phyloP scores from a whole-genome alignment of 2,797 vertebrate species.

The Helostoma temminkii region DNA sequence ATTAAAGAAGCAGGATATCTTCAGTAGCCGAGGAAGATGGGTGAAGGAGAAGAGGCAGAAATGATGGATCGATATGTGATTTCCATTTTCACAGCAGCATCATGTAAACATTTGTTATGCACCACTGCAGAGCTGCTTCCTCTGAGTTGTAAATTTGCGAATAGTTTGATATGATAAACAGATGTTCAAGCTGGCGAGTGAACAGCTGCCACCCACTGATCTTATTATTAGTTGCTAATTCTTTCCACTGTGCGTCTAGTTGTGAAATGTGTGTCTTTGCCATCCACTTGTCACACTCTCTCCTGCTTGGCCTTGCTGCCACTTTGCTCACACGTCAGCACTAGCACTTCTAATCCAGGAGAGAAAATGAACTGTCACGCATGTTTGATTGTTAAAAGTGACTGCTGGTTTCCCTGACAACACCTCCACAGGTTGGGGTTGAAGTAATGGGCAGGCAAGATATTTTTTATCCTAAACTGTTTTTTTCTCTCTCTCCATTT shows the following conservation, averaged over 20 bases:
- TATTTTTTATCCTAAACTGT: conserved; percentile 18
- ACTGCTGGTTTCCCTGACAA: conserved; percentile 63
- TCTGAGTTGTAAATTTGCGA: conserved; percentile 26
- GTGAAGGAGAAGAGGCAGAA: neutral
- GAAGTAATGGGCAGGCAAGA: conserved; percentile 28
- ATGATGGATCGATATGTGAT: neutral
- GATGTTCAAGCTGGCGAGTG: conserved; percentile 55
- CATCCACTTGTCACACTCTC: conserved; percentile 33
- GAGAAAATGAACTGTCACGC: conserved; percentile 65
- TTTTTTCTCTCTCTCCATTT: conserved; percentile 13
- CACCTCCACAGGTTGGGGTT: conserved; percentile 20
- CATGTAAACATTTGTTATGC: conserved; percentile 37
- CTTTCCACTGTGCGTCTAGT: conserved; percentile 43
- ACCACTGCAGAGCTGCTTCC: conserved; percentile 6
- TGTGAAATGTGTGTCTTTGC: conserved; percentile 45
- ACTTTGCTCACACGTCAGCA: conserved; percentile 12
- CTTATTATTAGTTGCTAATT: conserved; percentile 68
- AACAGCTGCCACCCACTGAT: conserved; percentile 71
- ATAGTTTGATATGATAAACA: conserved; percentile 61
- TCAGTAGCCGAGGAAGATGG: conserved; percentile 1
- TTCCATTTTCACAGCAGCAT: conserved; percentile 7
- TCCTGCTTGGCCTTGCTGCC: conserved; percentile 18
- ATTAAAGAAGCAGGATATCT: conserved; percentile 22
- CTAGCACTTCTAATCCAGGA: conserved; percentile 38
- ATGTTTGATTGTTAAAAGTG: conserved; percentile 53